These are phyloP conservation scores for Drosophila mayri DNA, from an alignment of 1,140 invertebrate genomes.

Conservation along the genomic window DNA sequence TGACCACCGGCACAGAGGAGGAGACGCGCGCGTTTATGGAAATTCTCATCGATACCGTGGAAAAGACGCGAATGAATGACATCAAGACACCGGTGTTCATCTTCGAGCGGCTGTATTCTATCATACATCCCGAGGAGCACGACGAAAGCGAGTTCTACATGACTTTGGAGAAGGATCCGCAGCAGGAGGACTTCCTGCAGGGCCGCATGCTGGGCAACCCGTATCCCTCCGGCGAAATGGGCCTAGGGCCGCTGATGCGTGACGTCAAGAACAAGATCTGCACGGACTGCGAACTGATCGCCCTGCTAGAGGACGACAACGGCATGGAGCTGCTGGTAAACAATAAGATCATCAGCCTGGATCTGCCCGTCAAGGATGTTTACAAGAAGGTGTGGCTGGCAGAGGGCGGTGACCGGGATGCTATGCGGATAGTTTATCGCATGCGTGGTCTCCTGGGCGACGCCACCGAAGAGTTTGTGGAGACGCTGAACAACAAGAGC, in stretches of 20 bases:
- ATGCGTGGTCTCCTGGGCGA: constrained; percentile 98
- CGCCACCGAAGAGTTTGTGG: constrained; percentile 99
- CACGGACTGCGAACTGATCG: constrained; percentile 98
- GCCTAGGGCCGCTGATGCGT: constrained; percentile 98
- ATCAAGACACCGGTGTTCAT: constrained; percentile 98
- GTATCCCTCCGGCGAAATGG: constrained; percentile 96
- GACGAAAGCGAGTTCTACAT: constrained; percentile 98
- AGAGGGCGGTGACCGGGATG: constrained; percentile 94
- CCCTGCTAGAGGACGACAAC: constrained; percentile 98
- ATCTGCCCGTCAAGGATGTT: constrained; percentile 97
- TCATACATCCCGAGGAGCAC: constrained; percentile 99
- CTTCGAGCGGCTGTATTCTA: constrained; percentile 98
- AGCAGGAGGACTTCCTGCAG: constrained; percentile 99
- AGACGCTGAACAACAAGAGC: constrained; percentile 94
- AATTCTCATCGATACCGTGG: constrained; percentile 97
- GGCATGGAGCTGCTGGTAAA: constrained; percentile 99
- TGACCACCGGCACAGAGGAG: constrained; percentile 98
- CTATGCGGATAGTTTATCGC: constrained; percentile 99
- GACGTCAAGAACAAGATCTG: constrained; percentile 99
- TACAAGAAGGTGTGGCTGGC: constrained; percentile 95
- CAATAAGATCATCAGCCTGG: constrained; percentile 99
- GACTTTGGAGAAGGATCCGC: constrained; percentile 98
- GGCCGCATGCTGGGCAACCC: constrained; percentile 99
- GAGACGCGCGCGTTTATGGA: constrained; percentile 99
- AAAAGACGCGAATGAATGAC: constrained; percentile 96